These are phyloP conservation scores for Agrochola litura DNA, from an alignment of 2,888 invertebrate genomes.

Conservation along the genomic window DNA sequence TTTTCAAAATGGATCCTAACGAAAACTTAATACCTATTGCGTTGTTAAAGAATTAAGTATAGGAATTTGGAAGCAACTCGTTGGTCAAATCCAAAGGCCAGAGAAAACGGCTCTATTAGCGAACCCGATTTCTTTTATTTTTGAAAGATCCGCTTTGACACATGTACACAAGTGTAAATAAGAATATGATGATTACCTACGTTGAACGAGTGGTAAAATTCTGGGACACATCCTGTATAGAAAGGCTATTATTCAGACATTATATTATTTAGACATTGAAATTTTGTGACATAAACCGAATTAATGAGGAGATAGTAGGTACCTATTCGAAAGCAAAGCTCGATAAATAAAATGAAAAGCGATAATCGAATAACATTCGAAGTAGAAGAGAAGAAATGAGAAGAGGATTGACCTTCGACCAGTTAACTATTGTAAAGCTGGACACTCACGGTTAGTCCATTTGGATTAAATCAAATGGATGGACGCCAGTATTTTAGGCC, in stretches of 20 bases:
- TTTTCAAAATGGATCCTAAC: background rate
- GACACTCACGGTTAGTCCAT: too few species aligned
- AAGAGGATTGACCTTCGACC: constrained; percentile 5
- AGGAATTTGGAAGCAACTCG: background rate
- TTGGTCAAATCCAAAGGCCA: constrained; percentile 4
- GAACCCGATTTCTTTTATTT: background rate
- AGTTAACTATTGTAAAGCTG: background rate
- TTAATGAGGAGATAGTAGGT: constrained; percentile 3
- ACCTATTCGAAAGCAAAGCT: background rate
- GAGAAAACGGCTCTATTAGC: background rate
- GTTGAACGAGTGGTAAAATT: background rate
- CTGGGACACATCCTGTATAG: background rate
- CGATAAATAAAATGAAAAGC: background rate
- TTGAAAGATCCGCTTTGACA: background rate
- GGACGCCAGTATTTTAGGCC: too few species aligned
- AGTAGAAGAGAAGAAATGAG: constrained; percentile 1
- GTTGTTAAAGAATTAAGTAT: constrained; percentile 10
- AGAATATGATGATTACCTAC: background rate
- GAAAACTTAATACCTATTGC: background rate
- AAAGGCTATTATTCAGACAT: background rate
- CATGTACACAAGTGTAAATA: background rate
- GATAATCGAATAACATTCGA: background rate
- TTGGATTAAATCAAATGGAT: too few species aligned
- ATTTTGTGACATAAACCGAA: too few species aligned
- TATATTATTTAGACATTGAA: background rate